Conservation (phyloP, 2,113 vertebrate genomes). For the Noctilio leporinus region DNA sequence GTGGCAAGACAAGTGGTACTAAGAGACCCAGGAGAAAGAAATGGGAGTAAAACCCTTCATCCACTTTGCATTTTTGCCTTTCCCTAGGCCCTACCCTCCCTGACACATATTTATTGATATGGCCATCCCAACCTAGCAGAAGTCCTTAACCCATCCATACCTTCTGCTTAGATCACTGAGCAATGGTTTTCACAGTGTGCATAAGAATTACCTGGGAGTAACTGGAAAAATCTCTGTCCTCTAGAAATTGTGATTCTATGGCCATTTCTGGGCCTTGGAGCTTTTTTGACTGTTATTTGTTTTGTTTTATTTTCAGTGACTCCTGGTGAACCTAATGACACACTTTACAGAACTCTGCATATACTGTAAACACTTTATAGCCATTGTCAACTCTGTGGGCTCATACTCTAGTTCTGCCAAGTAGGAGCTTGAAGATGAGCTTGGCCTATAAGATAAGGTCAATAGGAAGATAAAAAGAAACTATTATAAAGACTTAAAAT, state of each 20-base stretch:
- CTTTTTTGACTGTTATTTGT: not conserved
- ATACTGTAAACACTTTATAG: not conserved
- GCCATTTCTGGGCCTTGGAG: not conserved
- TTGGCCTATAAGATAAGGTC: not conserved
- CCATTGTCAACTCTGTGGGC: not conserved
- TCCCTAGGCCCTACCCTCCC: not conserved
- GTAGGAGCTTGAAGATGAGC: not conserved
- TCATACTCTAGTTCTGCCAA: not conserved
- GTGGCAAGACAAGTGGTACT: not conserved
- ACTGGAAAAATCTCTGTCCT: not conserved
- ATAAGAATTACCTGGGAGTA: not conserved
- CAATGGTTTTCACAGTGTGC: not conserved
- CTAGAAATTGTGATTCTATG: not conserved
- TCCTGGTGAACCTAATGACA: not conserved
- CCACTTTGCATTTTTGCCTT: not conserved
- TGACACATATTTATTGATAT: not conserved
- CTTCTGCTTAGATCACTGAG: not conserved
- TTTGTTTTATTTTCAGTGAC: not conserved
- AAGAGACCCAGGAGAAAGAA: not conserved
- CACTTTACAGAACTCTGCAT: not conserved
- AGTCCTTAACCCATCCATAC: not conserved
- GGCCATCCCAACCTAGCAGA: not conserved
- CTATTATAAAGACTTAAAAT: not conserved
- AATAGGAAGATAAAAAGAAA: not conserved
- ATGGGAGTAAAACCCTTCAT: not conserved